Evolutionary conservation across 2,888 invertebrate species (phyloP).

Genomic region (Unio pictorum): DNA sequence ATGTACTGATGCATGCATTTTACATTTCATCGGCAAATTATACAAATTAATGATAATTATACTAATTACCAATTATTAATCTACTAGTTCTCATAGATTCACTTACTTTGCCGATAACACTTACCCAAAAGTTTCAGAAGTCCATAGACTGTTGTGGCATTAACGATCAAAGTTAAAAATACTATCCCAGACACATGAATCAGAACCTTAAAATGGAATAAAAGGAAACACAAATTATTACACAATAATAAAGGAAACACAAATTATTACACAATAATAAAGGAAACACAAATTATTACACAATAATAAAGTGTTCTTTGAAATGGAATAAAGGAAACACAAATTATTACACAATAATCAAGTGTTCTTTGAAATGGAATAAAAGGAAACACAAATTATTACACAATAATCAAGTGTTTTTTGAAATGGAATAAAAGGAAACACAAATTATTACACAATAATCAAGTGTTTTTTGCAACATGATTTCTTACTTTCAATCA

Average conservation of each 20-base stretch:
- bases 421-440: slow-evolving; percentile 5
- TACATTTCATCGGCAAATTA: too few species aligned
- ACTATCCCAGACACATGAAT: slow-evolving; percentile 77
- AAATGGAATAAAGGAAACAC: too few species aligned
- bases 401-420: too few species aligned
- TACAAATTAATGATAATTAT: neutral
- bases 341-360: too few species aligned
- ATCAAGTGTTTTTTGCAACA: neutral
- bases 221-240: too few species aligned
- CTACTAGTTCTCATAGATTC: neutral
- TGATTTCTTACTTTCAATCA: too few species aligned
- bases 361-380: neutral
- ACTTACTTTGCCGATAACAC: slow-evolving; percentile 18
- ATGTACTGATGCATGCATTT: too few species aligned
- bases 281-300: neutral
- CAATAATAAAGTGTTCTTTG: neutral
- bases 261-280: neutral
- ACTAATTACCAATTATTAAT: too few species aligned
- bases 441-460: neutral
- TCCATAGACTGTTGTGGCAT: slow-evolving; percentile 76
- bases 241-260: too few species aligned
- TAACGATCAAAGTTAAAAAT: slow-evolving; percentile 76
- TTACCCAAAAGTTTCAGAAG: slow-evolving; percentile 75
- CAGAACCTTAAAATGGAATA: slow-evolving; percentile 66
- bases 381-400: too few species aligned